These are phyloP conservation scores for Denticeps clupeoides DNA, from an alignment of 2,797 vertebrate genomes.

Conservation along the genomic window DNA sequence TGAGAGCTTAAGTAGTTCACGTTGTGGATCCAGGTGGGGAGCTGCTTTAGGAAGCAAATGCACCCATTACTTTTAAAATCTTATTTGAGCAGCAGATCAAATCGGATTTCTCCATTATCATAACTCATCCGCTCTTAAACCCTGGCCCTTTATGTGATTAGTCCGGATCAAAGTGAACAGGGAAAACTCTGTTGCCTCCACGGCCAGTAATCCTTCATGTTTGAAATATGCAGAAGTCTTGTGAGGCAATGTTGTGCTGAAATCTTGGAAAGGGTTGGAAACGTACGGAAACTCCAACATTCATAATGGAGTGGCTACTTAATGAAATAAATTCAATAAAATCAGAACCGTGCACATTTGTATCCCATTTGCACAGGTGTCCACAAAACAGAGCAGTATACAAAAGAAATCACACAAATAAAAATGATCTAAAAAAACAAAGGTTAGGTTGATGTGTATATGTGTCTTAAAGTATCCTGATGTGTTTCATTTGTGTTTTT, in stretches of 20 bases:
- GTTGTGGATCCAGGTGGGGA: conserved; percentile 27
- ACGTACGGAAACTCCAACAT: too few species aligned
- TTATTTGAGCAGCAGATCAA: conserved; percentile 18
- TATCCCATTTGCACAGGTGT: neutral
- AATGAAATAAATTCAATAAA: too few species aligned
- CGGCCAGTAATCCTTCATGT: conserved; percentile 9
- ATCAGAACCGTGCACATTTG: too few species aligned
- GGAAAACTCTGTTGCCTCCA: conserved; percentile 4
- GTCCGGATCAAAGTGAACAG: conserved; percentile 20
- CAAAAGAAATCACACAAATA: too few species aligned
- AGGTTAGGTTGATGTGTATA: too few species aligned
- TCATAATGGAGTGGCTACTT: too few species aligned
- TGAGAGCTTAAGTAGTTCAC: conserved; percentile 12
- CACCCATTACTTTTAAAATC: conserved; percentile 13
- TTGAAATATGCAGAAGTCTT: conserved; percentile 11
- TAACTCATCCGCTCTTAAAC: conserved; percentile 15
- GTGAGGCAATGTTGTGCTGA: conserved; percentile 16
- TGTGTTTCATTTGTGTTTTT: too few species aligned
- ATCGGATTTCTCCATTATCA: conserved; percentile 19
- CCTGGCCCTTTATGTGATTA: neutral
- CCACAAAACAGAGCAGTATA: neutral
- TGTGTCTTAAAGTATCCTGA: too few species aligned
- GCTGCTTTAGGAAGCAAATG: neutral
- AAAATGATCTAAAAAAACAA: too few species aligned
- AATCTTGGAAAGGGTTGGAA: too few species aligned